Evolutionary conservation across 2,113 vertebrate species (phyloP).

Genomic region (Recurvirostra avosetta): DNA sequence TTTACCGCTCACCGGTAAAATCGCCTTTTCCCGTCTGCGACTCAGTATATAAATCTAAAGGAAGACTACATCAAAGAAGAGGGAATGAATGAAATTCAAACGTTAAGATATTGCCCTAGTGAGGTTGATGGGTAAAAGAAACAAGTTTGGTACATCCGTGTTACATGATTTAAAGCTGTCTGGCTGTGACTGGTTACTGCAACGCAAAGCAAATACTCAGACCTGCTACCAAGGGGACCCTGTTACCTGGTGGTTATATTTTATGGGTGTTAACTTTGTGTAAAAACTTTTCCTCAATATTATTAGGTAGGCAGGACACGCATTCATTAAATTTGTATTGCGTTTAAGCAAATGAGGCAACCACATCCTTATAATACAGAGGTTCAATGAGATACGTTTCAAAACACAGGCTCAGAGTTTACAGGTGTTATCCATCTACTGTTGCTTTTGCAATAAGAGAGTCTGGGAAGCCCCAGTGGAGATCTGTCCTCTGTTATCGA

Average conservation of each 20-base stretch:
- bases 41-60: background rate
- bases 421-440: background rate
- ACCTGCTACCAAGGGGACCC: background rate
- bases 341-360: background rate
- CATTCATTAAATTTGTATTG: background rate
- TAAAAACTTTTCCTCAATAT: background rate
- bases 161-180: background rate
- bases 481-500: background rate
- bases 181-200: background rate
- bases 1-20: background rate
- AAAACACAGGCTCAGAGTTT: background rate
- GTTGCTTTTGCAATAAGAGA: background rate
- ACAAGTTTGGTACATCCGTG: background rate
- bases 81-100: background rate
- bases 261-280: background rate
- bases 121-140: background rate
- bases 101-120: background rate
- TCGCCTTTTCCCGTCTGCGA: background rate
- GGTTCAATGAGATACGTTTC: background rate
- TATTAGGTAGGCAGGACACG: background rate
- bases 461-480: background rate
- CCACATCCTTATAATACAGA: background rate
- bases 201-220: background rate
- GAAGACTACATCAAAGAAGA: background rate
- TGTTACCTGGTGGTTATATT: background rate